Evolutionary conservation across 1,140 invertebrate genomes (phyloP).

Genomic region (Drosophila mojavensis): DNA sequence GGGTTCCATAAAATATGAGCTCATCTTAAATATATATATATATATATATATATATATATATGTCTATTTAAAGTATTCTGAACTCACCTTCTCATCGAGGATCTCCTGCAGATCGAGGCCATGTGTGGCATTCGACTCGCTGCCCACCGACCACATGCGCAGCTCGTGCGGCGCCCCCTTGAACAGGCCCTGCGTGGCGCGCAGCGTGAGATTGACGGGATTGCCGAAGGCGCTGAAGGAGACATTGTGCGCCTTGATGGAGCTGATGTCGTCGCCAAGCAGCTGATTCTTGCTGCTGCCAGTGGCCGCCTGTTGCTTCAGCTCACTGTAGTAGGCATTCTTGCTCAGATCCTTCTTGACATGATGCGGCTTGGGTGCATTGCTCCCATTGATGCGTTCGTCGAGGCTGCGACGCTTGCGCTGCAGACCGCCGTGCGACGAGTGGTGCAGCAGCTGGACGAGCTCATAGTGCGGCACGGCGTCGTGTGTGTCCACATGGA

Average conservation of each 20-base stretch:
- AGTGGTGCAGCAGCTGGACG: constrained; percentile 85
- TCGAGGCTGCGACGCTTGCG: constrained; percentile 78
- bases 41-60: no score
- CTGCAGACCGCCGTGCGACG: constrained; percentile 61
- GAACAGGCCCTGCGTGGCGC: constrained; percentile 89
- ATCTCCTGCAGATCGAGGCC: constrained; percentile 91
- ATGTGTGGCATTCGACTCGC: constrained; percentile 88
- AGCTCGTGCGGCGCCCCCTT: constrained; percentile 88
- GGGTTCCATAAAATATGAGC: no score
- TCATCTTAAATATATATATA: no score
- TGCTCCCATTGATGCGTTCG: constrained; percentile 35
- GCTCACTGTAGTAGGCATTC: constrained; percentile 79
- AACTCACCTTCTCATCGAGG: constrained; percentile 76
- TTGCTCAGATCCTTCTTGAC: constrained; percentile 84
- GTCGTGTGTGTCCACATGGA: constrained; percentile 91
- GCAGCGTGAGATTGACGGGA: constrained; percentile 89
- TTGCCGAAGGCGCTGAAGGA: constrained; percentile 91
- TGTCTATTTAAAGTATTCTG: neutral
- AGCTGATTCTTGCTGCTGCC: constrained; percentile 47
- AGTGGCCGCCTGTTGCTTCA: constrained; percentile 56
- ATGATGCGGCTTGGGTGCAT: constrained; percentile 58
- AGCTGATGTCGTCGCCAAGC: constrained; percentile 66
- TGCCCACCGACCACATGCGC: constrained; percentile 90
- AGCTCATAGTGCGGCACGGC: constrained; percentile 87
- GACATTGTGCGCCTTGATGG: constrained; percentile 87